Percentiles rank a stretch among this genome's conserved stretches.
phyloP scores from a whole-genome alignment of 2,113 vertebrate species.

The Theristicus caerulescens region DNA sequence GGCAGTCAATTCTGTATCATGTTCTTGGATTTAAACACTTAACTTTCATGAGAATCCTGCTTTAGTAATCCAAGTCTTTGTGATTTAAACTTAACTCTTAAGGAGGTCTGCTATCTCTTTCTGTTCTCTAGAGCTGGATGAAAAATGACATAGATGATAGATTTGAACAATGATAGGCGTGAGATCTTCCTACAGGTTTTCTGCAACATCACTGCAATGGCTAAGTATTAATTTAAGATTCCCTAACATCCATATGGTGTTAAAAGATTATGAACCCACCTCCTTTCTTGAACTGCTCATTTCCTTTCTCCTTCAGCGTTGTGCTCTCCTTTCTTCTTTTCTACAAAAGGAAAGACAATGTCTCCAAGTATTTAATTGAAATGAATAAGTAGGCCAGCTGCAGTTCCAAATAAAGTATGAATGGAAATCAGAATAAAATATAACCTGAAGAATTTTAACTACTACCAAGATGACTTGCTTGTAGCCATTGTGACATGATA shows the following conservation, averaged over 20 bases:
- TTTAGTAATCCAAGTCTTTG: not conserved
- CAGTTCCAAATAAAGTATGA: not conserved
- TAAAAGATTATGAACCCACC: constrained; percentile 70
- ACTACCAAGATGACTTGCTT: not conserved
- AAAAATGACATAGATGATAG: not conserved
- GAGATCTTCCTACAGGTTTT: not conserved
- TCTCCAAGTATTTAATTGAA: constrained; percentile 33
- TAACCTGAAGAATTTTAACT: not conserved
- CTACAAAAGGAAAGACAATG: constrained; percentile 75
- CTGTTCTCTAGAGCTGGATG: not conserved
- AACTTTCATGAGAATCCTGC: not conserved
- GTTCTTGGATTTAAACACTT: not conserved
- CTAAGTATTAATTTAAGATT: not conserved
- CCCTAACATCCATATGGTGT: not conserved
- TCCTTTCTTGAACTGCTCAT: constrained; percentile 88
- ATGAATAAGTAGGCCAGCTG: constrained; percentile 47
- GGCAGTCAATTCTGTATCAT: not conserved
- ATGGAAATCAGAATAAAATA: not conserved
- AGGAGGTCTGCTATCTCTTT: not conserved
- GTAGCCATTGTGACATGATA: not conserved
- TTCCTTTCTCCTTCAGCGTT: constrained; percentile 87
- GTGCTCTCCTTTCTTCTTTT: constrained; percentile 84
- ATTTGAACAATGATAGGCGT: not conserved
- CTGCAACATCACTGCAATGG: not conserved
- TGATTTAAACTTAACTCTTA: not conserved